A percentile compares a stretch with the other conserved stretches of the same genome.
Evolutionary conservation across 2,888 invertebrate genomes (phyloP).

Genomic region (Adineta ricciae): DNA sequence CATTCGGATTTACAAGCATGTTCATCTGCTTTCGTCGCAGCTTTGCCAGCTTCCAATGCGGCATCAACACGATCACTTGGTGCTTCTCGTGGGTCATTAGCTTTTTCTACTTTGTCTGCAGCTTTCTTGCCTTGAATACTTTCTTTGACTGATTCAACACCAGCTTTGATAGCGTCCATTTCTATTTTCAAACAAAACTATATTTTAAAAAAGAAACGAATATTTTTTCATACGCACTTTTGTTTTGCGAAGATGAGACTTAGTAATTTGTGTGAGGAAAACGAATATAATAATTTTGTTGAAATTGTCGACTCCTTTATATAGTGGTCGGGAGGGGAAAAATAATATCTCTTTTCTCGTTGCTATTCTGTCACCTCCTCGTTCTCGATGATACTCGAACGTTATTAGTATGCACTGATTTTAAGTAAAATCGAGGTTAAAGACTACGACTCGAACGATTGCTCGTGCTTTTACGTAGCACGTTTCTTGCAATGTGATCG

Average conservation of each 20-base stretch:
- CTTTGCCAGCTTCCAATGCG: background rate
- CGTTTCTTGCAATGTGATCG: background rate
- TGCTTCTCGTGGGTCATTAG: background rate
- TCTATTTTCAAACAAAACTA: background rate
- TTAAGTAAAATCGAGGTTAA: background rate
- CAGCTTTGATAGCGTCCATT: background rate
- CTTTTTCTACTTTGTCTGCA: background rate
- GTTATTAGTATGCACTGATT: background rate
- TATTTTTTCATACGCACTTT: background rate
- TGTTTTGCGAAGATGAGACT: background rate
- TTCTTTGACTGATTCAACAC: background rate
- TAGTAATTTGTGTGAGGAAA: background rate
- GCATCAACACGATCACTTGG: background rate
- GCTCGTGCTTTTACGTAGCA: background rate
- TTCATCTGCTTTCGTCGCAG: background rate
- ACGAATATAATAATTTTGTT: background rate
- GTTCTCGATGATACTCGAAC: background rate
- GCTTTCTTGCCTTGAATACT: background rate
- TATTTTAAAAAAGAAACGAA: background rate
- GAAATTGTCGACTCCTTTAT: background rate
- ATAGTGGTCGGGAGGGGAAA: background rate
- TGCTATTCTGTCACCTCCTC: background rate
- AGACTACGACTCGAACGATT: background rate
- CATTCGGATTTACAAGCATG: background rate
- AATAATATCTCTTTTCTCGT: background rate